Evolutionary conservation across 1,140 invertebrate genomes (phyloP).

Genomic region (Ylistrum balloti): DNA sequence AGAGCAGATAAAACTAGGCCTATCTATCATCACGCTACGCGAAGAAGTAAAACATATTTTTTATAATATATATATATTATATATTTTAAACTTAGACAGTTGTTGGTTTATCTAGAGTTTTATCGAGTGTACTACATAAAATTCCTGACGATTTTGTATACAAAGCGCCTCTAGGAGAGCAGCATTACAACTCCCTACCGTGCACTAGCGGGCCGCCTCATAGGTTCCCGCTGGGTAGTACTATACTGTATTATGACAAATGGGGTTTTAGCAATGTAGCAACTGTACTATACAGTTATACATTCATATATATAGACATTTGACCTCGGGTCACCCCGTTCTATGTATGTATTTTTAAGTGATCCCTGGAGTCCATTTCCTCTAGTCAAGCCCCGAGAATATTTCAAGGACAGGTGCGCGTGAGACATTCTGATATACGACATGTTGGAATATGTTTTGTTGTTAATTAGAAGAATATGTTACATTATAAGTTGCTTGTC

Average conservation of each 20-base stretch:
- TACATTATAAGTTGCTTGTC: neutral
- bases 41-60: constrained; percentile 20
- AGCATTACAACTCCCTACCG: neutral
- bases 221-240: neutral
- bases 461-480: neutral
- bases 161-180: constrained; percentile 12
- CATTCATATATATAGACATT: constrained; percentile 1
- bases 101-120: neutral
- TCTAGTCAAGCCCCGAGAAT: neutral
- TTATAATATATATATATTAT: neutral
- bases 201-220: constrained; percentile 14
- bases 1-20: neutral
- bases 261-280: constrained; percentile 32
- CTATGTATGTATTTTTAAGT: constrained; percentile 36
- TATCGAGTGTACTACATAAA: constrained; percentile 34
- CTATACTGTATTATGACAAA: constrained; percentile 35
- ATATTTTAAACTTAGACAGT: constrained; percentile 35
- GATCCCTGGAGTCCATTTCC: constrained; percentile 24
- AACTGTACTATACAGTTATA: constrained; percentile 12
- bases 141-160: constrained; percentile 20
- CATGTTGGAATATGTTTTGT: neutral
- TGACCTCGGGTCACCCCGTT: constrained; percentile 21
- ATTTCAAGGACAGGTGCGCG: neutral
- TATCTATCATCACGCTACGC: neutral
- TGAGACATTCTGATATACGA: neutral